Evolutionary conservation across 2,888 invertebrate species (phyloP).

Genomic region (Flabesymbios commensalis): DNA sequence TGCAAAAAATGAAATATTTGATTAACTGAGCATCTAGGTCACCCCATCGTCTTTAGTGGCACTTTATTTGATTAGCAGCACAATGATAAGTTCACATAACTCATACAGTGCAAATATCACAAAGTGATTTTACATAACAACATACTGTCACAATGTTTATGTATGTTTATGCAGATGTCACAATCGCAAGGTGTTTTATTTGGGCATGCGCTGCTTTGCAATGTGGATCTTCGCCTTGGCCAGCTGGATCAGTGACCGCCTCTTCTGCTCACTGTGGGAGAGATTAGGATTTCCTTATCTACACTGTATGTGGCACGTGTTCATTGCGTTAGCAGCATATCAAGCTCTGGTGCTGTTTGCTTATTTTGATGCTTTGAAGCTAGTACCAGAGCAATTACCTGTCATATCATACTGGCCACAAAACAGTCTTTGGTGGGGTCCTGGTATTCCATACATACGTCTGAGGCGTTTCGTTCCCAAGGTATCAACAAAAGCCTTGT

Average conservation of each 20-base stretch:
- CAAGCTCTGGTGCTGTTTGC: slow-evolving; percentile 78
- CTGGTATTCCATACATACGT: slow-evolving; percentile 20
- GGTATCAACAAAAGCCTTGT: slow-evolving; percentile 41
- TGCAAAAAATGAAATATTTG: no score
- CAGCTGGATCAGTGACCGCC: slow-evolving; percentile 78
- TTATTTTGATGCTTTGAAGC: slow-evolving; percentile 76
- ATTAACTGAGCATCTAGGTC: no score
- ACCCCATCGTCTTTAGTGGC: no score
- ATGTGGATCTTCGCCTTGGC: slow-evolving; percentile 74
- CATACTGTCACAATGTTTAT: neutral
- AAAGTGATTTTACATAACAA: no score
- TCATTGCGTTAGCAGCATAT: slow-evolving; percentile 79
- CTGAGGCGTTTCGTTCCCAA: slow-evolving; percentile 8
- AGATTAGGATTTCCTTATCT: slow-evolving; percentile 79
- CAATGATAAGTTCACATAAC: no score
- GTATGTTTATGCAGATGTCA: slow-evolving; percentile 13
- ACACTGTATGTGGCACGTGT: slow-evolving; percentile 82
- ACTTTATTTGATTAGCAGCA: no score
- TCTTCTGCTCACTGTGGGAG: slow-evolving; percentile 80
- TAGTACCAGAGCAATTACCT: slow-evolving; percentile 49
- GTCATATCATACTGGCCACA: slow-evolving; percentile 19
- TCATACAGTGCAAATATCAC: no score
- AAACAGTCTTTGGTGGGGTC: slow-evolving; percentile 4
- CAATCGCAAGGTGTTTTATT: slow-evolving; percentile 69
- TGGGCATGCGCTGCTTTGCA: slow-evolving; percentile 73